Conservation (phyloP, 2,888 invertebrate genomes). For the Cyaniris semiargus region DNA sequence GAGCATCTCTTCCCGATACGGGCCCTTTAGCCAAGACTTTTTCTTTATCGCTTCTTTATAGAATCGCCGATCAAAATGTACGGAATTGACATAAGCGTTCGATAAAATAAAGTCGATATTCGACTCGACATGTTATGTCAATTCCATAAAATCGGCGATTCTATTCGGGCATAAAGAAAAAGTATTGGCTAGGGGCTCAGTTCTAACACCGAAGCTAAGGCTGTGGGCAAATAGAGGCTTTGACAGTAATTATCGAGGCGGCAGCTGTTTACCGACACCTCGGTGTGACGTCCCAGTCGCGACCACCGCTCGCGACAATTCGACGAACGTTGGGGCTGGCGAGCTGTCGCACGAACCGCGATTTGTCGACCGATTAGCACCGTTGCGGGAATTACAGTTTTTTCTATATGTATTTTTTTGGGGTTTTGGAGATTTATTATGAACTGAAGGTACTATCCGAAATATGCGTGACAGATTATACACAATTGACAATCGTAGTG, state of each 20-base stretch:
- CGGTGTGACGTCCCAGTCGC: constrained; percentile 69
- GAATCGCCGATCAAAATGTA: too few relatives aligned
- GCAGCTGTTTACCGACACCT: constrained; percentile 74
- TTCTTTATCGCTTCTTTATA: too few relatives aligned
- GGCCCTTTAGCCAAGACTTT: background rate
- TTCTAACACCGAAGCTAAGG: constrained; percentile 55
- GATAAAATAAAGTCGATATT: too few relatives aligned
- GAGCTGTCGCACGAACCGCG: constrained; percentile 49
- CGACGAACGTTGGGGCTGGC: constrained; percentile 63
- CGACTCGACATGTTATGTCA: too few relatives aligned
- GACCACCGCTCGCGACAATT: constrained; percentile 76
- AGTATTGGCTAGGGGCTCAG: too few relatives aligned
- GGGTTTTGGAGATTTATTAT: too few relatives aligned
- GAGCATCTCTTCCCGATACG: constrained; percentile 43
- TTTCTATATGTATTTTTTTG: background rate
- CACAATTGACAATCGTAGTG: too few relatives aligned
- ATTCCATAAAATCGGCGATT: too few relatives aligned
- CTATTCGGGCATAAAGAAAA: too few relatives aligned
- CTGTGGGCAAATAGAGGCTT: constrained; percentile 64
- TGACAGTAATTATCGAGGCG: constrained; percentile 74
- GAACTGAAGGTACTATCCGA: too few relatives aligned
- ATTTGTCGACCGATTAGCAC: constrained; percentile 53
- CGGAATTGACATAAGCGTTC: too few relatives aligned
- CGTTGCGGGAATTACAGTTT: constrained; percentile 43
- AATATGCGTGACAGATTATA: too few relatives aligned